phyloP scores from a whole-genome alignment of 2,797 vertebrate species.

The Cirrhinus mrigala region DNA sequence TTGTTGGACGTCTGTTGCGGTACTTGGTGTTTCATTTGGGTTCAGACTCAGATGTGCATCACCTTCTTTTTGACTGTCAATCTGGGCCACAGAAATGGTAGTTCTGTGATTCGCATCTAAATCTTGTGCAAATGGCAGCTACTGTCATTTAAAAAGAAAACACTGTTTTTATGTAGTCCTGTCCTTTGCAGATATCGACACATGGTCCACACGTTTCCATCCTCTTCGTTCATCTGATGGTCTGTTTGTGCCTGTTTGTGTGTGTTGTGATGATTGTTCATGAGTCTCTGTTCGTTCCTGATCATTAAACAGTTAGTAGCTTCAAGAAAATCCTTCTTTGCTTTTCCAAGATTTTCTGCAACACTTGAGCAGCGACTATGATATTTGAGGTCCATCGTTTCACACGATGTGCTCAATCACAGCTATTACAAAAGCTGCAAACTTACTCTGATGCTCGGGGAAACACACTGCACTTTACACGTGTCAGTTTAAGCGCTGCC shows the following conservation, averaged over 20 bases:
- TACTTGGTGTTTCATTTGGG: background rate
- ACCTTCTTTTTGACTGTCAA: background rate
- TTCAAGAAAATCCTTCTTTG: background rate
- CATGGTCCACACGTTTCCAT: background rate
- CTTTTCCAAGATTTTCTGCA: background rate
- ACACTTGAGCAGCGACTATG: background rate
- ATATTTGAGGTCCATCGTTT: too few relatives aligned
- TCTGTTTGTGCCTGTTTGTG: background rate
- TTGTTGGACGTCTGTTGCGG: background rate
- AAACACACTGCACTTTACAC: too few relatives aligned
- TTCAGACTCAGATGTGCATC: background rate
- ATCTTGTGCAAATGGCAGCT: background rate
- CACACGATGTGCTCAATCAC: too few relatives aligned
- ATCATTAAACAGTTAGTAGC: background rate
- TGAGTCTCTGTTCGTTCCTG: background rate
- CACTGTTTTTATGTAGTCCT: background rate
- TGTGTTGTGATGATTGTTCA: background rate
- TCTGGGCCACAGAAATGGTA: background rate
- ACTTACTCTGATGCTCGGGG: background rate
- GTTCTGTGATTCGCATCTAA: background rate
- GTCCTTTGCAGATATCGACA: background rate
- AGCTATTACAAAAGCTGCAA: too few relatives aligned
- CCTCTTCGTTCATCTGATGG: background rate
- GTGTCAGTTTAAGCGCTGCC: too few relatives aligned
- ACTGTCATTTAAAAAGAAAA: background rate